phyloP scores from a whole-genome alignment of 2,797 vertebrate species.

The Stomatorhinus walkeri region DNA sequence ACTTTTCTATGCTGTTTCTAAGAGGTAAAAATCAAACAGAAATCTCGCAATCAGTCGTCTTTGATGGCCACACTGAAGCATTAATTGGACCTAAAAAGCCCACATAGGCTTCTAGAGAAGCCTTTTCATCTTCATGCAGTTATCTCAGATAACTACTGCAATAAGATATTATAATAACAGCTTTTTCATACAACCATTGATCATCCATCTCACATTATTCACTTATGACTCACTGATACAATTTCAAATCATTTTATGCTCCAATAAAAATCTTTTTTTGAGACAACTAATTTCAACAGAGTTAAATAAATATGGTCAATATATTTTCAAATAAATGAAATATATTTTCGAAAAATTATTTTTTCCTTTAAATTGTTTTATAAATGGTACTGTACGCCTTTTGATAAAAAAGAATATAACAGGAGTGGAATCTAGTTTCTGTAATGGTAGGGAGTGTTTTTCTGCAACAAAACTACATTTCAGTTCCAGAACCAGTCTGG shows the following conservation, averaged over 20 bases:
- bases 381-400: neutral
- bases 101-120: neutral
- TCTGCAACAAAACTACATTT: neutral
- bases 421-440: neutral
- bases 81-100: slow-evolving; percentile 1
- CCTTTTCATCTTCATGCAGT: neutral
- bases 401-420: neutral
- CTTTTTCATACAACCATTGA: neutral
- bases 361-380: neutral
- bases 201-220: neutral
- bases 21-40: neutral
- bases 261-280: neutral
- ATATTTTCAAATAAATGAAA: neutral
- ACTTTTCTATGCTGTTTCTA: neutral
- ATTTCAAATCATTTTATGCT: neutral
- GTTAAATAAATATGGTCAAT: neutral
- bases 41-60: neutral
- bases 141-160: neutral
- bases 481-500: neutral
- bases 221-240: neutral
- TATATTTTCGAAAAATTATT: neutral
- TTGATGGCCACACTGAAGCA: neutral
- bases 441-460: neutral
- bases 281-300: neutral
- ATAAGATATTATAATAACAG: neutral